A percentile compares a stretch with the other conserved stretches of the same genome.
These are phyloP conservation scores for Halcyon malimbica DNA, from an alignment of 2,113 vertebrate genomes.

Conservation along the genomic window DNA sequence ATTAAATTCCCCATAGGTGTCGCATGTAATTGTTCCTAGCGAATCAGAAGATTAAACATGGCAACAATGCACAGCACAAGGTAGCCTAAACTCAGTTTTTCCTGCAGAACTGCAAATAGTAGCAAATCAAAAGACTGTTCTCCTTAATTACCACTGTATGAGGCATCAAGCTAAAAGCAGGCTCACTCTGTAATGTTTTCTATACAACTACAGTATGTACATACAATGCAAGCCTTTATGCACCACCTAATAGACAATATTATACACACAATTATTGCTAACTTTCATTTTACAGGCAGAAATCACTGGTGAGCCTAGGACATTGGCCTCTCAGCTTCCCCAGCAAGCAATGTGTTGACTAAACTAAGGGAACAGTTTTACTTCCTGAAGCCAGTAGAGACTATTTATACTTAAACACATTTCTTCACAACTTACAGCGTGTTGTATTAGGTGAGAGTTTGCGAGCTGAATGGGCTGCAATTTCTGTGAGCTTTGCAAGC, in stretches of 20 bases:
- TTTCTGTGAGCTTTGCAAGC: conserved; percentile 54
- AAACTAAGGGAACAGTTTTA: conserved; percentile 76
- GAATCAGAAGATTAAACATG: conserved; percentile 79
- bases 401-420: conserved; percentile 80
- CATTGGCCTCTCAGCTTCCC: conserved; percentile 70
- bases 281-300: conserved; percentile 69
- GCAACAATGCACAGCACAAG: conserved; percentile 79
- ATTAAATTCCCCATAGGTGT: conserved; percentile 81
- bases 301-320: conserved; percentile 71
- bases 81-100: conserved; percentile 81
- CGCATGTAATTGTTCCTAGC: conserved; percentile 74
- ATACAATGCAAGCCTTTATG: conserved; percentile 78
- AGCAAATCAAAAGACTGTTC: conserved; percentile 82
- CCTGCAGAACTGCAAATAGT: conserved; percentile 80
- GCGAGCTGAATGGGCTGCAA: conserved; percentile 54
- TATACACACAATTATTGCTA: conserved; percentile 71
- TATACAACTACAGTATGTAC: conserved; percentile 75
- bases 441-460: conserved; percentile 65
- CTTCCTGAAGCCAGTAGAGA: conserved; percentile 71
- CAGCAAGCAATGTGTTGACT: conserved; percentile 70
- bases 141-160: conserved; percentile 85
- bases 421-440: conserved; percentile 72
- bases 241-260: conserved; percentile 78
- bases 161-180: conserved; percentile 82
- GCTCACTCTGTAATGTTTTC: conserved; percentile 85